Conservation (phyloP, 2,888 invertebrate genomes). For the Apoda limacodes region DNA sequence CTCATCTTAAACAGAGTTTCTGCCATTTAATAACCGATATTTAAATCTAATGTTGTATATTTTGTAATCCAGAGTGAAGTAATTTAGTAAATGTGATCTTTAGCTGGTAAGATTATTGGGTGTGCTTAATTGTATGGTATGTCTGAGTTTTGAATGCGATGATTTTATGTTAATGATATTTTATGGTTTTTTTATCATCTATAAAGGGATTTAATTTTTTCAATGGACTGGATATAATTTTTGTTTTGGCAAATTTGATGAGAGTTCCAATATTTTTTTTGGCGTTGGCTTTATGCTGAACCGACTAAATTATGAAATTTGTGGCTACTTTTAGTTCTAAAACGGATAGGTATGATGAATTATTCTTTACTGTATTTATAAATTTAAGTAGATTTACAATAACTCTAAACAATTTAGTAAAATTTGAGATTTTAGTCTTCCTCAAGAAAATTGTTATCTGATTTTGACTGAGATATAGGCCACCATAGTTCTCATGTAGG, state of each 20-base stretch:
- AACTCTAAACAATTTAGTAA: not conserved
- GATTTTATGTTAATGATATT: too few species aligned
- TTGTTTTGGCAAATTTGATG: too few species aligned
- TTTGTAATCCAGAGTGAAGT: not conserved
- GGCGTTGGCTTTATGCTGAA: not conserved
- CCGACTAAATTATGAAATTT: not conserved
- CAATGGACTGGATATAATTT: not conserved
- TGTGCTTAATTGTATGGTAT: not conserved
- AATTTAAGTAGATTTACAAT: not conserved
- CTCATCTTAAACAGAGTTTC: too few species aligned
- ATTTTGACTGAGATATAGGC: not conserved
- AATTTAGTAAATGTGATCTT: not conserved
- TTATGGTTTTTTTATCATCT: not conserved
- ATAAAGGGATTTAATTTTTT: not conserved
- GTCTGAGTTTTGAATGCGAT: not conserved
- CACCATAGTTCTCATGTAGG: conserved; percentile 4
- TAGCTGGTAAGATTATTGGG: not conserved
- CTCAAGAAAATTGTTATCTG: too few species aligned
- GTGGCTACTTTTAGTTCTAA: not conserved
- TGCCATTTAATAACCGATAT: not conserved
- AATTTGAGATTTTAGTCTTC: not conserved
- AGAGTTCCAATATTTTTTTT: not conserved
- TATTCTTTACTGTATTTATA: not conserved
- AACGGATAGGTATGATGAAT: not conserved
- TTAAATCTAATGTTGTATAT: not conserved